Evolutionary conservation across 2,888 invertebrate species (phyloP).

Genomic region (Dryobotodes eremita): DNA sequence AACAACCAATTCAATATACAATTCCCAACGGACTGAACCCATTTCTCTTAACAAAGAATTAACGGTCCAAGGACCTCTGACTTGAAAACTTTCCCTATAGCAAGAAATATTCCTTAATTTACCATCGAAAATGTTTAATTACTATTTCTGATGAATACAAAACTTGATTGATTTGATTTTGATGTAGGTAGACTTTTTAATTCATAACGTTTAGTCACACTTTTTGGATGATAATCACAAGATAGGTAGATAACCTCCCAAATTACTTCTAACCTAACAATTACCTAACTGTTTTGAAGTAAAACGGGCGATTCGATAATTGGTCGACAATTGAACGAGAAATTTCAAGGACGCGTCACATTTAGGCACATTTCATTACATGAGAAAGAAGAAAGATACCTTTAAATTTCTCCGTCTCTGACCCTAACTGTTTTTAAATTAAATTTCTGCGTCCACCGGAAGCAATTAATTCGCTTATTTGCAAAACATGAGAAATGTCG

Average conservation of each 20-base stretch:
- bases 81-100: neutral
- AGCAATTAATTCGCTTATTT: conserved; percentile 62
- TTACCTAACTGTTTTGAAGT: neutral
- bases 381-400: too few species aligned
- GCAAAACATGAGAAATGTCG: conserved; percentile 65
- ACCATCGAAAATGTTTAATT: neutral
- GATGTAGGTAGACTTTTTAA: neutral
- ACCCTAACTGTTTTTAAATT: too few species aligned
- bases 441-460: neutral
- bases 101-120: neutral
- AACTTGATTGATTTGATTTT: neutral
- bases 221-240: neutral
- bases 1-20: conserved; percentile 13
- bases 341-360: too few species aligned
- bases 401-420: too few species aligned
- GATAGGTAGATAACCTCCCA: neutral
- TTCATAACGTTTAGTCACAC: neutral
- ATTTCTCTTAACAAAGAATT: neutral
- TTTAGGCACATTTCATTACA: too few species aligned
- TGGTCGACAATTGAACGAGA: too few species aligned
- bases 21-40: neutral
- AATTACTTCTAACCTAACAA: neutral
- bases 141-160: neutral
- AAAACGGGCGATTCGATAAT: too few species aligned
- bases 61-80: neutral